Conservation (phyloP, 1,140 invertebrate genomes). For the Brachionus rubens region DNA sequence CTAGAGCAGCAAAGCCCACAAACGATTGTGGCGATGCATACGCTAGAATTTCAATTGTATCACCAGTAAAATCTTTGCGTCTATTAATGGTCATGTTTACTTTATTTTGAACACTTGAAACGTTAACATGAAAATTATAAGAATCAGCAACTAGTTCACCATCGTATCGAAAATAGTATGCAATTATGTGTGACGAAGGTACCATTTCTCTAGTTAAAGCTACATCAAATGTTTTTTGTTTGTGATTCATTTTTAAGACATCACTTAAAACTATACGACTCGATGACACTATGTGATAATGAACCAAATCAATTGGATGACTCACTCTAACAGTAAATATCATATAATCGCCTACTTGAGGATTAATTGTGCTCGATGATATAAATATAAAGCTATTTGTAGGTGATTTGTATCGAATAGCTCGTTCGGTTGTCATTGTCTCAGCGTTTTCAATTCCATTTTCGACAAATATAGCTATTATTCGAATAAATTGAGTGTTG, state of each 20-base stretch:
- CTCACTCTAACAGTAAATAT: conserved; percentile 89
- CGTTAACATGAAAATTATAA: conserved; percentile 88
- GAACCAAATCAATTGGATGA: conserved; percentile 81
- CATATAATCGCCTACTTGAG: too few species aligned
- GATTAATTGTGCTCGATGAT: conserved; percentile 75
- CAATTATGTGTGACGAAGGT: conserved; percentile 80
- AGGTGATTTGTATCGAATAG: conserved; percentile 67
- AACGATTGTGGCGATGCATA: conserved; percentile 87
- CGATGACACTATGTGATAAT: conserved; percentile 66
- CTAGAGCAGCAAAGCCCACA: conserved; percentile 80
- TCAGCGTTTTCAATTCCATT: conserved; percentile 37
- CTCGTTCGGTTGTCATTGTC: not conserved
- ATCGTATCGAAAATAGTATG: conserved; percentile 76
- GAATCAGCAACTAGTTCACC: conserved; percentile 84
- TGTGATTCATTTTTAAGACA: conserved; percentile 54
- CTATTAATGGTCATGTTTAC: conserved; percentile 85
- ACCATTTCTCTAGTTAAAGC: conserved; percentile 88
- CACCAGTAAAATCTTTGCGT: conserved; percentile 83
- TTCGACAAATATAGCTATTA: conserved; percentile 25
- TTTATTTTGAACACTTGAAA: conserved; percentile 66
- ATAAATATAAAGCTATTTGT: conserved; percentile 80
- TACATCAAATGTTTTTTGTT: conserved; percentile 73
- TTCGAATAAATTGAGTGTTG: conserved; percentile 46
- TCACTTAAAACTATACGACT: conserved; percentile 59
- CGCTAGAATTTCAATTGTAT: conserved; percentile 83